Base-by-base conservation (phyloP, 2,113 vertebrate genomes). In the Clupea harengus region DNA sequence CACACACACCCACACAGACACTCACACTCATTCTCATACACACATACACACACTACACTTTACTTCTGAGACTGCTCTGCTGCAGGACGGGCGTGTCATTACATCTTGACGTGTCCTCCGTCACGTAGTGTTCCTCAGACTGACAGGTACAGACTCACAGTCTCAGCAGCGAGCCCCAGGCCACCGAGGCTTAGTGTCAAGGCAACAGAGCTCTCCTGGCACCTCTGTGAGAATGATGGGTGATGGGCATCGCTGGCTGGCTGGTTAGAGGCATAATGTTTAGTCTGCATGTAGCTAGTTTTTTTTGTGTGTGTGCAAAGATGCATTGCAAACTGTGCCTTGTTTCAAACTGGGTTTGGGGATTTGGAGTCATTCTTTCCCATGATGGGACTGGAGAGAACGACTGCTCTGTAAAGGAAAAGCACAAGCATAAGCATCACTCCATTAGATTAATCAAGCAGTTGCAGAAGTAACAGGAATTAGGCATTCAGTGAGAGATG, bases 81-180 rank as follows among this genome's bases (percentile, higher is more conserved):
- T 39, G 20, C 87, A 60, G 75, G 64, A 85, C 25, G 81, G 84
- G 82, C 72, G 67, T 50, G 25, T 81, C 87, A 88, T 88, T 88
- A 88, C 13, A 8, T 11, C 52, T 44, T 54, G 28, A 45, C 47
- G 18, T 80, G 81, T 85, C 72, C 67, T 64, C 75, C 45, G 81
- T 78, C 81, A 81, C 0, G 18, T 1, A 52, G 45, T 13, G 75
- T 45, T 64, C 45, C 45, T 86, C 22, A 32, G 45, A 85, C 78
- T 84, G 75, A 88, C 84, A 86, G 83, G 10, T 78, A 39, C 28
- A 78, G 72, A 78, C 72, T 44, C 72, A 44, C 72, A 15, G 28
- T 32, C 72, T 78, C 72, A 78, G 28, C 44, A 28, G 2, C 72
- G 0, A 0, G 72, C 72, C 72, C 32, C 72, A 4, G 72, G 72